Conservation (phyloP, 2,888 invertebrate species). For the Xylocampa areola region DNA sequence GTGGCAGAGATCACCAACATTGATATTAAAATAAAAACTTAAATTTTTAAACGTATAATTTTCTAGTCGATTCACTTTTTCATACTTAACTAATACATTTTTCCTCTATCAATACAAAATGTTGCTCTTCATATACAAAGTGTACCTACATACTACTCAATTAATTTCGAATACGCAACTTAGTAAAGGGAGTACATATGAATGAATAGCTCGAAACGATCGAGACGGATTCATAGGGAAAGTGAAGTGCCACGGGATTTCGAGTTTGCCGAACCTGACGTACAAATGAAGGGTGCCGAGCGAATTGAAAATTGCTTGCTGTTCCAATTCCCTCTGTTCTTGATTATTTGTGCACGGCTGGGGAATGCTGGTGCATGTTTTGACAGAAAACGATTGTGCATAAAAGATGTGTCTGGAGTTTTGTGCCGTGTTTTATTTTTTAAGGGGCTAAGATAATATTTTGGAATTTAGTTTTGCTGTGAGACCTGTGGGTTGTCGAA, state of each 20-base stretch:
- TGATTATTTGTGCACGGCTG: conserved; percentile 37
- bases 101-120: too few relatives aligned
- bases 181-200: conserved; percentile 4
- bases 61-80: too few relatives aligned
- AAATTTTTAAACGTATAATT: too few relatives aligned
- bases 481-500: too few relatives aligned
- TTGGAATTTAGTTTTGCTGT: too few relatives aligned
- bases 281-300: conserved; percentile 34
- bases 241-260: conserved; percentile 32
- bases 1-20: too few relatives aligned
- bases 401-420: too few relatives aligned
- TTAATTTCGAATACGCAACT: conserved; percentile 19
- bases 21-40: too few relatives aligned
- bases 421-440: too few relatives aligned
- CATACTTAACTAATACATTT: too few relatives aligned
- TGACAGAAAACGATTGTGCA: conserved; percentile 1
- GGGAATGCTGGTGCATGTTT: conserved; percentile 3
- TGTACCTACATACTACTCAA: not conserved
- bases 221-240: conserved; percentile 3
- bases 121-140: too few relatives aligned
- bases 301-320: conserved; percentile 46
- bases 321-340: conserved; percentile 25
- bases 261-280: conserved; percentile 23
- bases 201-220: conserved; percentile 14
- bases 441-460: too few relatives aligned